Evolutionary conservation across 1,140 invertebrate species (phyloP).

Genomic region (Drosophila azteca): DNA sequence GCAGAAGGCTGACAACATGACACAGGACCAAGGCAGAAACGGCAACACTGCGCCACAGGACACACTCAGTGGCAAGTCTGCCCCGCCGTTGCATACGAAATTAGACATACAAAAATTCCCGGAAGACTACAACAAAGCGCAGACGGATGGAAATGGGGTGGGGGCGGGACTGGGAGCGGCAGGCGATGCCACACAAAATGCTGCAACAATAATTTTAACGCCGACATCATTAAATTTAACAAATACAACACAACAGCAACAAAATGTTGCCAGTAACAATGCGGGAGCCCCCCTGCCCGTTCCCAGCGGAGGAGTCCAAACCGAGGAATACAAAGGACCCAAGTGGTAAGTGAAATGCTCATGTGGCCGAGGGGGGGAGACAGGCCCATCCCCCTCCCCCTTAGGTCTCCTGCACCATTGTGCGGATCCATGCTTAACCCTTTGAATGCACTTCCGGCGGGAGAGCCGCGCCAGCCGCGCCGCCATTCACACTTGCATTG

Average conservation of each 20-base stretch:
- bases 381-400: not conserved
- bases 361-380: constrained; percentile 41
- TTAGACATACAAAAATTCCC: constrained; percentile 79
- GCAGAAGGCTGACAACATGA: constrained; percentile 63
- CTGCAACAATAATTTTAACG: constrained; percentile 82
- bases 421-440: constrained; percentile 70
- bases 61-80: constrained; percentile 23
- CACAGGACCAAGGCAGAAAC: constrained; percentile 36
- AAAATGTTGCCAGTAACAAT: constrained; percentile 58
- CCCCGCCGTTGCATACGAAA: constrained; percentile 64
- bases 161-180: constrained; percentile 11
- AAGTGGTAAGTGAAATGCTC: constrained; percentile 76
- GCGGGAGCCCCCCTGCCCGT: constrained; percentile 11
- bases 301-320: constrained; percentile 11
- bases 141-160: constrained; percentile 18
- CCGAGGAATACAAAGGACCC: constrained; percentile 73
- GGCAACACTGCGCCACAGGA: constrained; percentile 29
- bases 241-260: constrained; percentile 61
- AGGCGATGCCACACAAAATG: constrained; percentile 59
- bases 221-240: constrained; percentile 83
- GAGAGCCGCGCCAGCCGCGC: constrained; percentile 30
- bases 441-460: constrained; percentile 76
- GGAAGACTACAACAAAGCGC: constrained; percentile 54
- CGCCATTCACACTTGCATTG: constrained; percentile 68
- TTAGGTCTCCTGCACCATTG: constrained; percentile 22